Base-by-base conservation (phyloP, 1,140 invertebrate genomes). In the Hylaeus volcanicus region DNA sequence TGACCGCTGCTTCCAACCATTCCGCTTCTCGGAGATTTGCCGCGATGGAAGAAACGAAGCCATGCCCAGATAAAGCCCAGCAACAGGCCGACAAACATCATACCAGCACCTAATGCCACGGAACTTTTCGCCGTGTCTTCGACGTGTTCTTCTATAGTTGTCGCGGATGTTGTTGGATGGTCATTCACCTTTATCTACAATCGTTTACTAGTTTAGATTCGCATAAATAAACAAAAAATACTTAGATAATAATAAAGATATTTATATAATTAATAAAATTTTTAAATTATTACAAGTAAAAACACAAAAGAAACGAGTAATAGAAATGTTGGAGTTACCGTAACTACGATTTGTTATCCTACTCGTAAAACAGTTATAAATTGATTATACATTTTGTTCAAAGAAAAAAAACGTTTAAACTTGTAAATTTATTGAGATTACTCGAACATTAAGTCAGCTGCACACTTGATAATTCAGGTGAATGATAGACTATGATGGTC, bases 1-100 rank as follows among this genome's bases (percentile, higher is more conserved):
- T 93, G 93, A 84, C 92, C 92, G 74, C 92, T 91, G 41, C 89
- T 90, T 68, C 90, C 88, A n/a, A 89, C 82, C 70, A 93, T 90
- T 85, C 91, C 92, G 48, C 90, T 88, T 83, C 92, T 91, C 4
- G 90, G 89, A 37, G 91, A 92, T 81, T 93, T 93, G 45, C 88
- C 91, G 65, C 86, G 88, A 43, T 74, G 72, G 86, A 92, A 91
- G 55, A 92, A 93, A 70, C 85, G 86, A 8, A 93, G 56, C 91
- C 91, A 93, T n/a, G 78, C 86, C 93, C 92, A 93, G 53, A 76
- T 60, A 5, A 88, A 86, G 4, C 91, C 90, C 11, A 91, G 61
- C 0, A 91, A 37, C 5, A 91, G 65, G 6, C 92, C 92, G 39
- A 91, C 48, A 26, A 92, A 51, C 85, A 92, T 92, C 74, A 93